Evolutionary conservation across 2,888 invertebrate species (phyloP), one percentile per base, ranked within the genome.

Genomic region (Ormyrus labotus): DNA sequence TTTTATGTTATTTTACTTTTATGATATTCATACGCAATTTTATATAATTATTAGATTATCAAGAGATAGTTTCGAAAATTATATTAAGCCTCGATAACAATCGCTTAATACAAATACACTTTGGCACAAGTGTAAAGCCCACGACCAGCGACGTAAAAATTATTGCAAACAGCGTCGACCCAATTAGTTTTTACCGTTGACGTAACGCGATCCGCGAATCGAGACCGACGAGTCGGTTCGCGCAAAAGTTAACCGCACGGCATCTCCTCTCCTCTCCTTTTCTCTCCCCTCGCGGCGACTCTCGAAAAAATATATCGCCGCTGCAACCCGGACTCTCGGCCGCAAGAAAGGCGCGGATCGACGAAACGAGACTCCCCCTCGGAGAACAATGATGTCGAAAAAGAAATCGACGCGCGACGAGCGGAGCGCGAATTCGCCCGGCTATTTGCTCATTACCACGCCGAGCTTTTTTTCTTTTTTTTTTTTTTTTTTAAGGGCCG

Each of bases 181-280:
- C 70, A 60, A 71, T 71, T 60, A 71, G 50, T 71, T 71, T 71
- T 71, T 60, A 50, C 50, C 70, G 50, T 11, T 50, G 70, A 71
- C 60, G 70, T 19, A 71, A 60, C 50, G 45, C 9, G 9, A 34
- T 45, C 6, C 48, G 61, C 7, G 61, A 10, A 10, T 53, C 8
- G 13, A 19, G 5, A 63, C 61, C n/a, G 34, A 48, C 48, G 48
- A 48, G 48, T 48, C 48, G 64, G 47, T 48, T 64, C 51, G 51
- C 1, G 53, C 19, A 51, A 67, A 67, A 34, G 50, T 67, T 53
- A 19, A 53, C 50, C n/a, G 65, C 65, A 34, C 1, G 50, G 11
- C 53, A 0, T 53, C 13, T 11, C 13, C 64, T 64, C 47, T 64
- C 19, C 8, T 19, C 34, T 65, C 50, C 6, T 45, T 34, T 34